Percentiles rank a stretch among this genome's conserved stretches.
Conservation (phyloP, 2,113 vertebrate species). For the Morone saxatilis region DNA sequence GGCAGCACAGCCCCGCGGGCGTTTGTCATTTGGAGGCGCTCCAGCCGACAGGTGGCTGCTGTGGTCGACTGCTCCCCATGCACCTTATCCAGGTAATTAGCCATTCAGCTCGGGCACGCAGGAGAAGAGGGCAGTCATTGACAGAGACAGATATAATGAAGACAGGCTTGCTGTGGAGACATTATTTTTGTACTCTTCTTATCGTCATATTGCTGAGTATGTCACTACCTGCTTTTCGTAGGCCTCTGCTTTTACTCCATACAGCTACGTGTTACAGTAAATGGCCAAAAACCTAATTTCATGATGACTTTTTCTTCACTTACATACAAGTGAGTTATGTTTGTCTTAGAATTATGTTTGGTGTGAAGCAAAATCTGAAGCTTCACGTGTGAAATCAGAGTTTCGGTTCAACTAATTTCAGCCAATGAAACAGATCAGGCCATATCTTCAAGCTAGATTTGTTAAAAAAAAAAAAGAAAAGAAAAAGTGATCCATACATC, state of each 20-base stretch:
- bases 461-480: no score
- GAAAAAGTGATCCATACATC: not conserved
- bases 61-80: constrained; percentile 66
- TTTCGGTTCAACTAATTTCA: not conserved
- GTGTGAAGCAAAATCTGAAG: no score
- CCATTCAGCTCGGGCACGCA: constrained; percentile 58
- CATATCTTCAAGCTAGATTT: not conserved
- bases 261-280: not conserved
- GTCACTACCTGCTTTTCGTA: not conserved
- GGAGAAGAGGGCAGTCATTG: constrained; percentile 54
- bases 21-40: constrained; percentile 78
- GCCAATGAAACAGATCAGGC: not conserved
- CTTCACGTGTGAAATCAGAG: not conserved
- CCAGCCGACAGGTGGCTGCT: constrained; percentile 75
- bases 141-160: constrained; percentile 60
- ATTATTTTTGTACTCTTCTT: constrained; percentile 42
- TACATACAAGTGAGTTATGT: not conserved
- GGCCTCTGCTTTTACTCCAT: not conserved
- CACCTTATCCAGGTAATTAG: constrained; percentile 76
- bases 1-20: constrained; percentile 67
- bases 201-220: not conserved
- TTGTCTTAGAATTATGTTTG: not conserved
- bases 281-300: not conserved
- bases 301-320: not conserved
- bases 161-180: constrained; percentile 47